Conservation (phyloP, 2,797 vertebrate species). For the Clarias fuscus region DNA sequence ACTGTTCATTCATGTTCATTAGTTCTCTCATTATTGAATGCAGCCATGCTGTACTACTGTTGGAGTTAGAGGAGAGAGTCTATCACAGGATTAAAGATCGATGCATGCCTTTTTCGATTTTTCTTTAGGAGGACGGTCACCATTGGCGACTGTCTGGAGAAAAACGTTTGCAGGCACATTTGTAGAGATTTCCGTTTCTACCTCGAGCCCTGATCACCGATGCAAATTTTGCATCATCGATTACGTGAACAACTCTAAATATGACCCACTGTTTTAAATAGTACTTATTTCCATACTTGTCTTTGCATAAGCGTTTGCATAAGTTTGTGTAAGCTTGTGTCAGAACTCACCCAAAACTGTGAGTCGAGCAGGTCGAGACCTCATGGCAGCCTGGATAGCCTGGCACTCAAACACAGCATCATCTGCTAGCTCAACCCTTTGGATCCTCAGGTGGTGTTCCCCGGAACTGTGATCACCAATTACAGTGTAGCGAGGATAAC, state of each 20-base stretch:
- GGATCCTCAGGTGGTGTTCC: slow-evolving; percentile 92
- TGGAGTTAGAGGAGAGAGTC: too few species aligned
- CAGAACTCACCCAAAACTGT: slow-evolving; percentile 89
- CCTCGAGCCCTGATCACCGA: background rate
- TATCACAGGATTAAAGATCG: too few species aligned
- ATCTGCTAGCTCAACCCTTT: slow-evolving; percentile 91
- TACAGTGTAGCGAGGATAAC: slow-evolving; percentile 95
- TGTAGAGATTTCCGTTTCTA: too few species aligned
- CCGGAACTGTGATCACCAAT: slow-evolving; percentile 91
- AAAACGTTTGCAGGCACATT: too few species aligned
- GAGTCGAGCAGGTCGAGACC: slow-evolving; percentile 91
- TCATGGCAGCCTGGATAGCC: slow-evolving; percentile 93
- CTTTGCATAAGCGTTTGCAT: background rate
- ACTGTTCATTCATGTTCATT: too few species aligned
- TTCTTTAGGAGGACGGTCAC: too few species aligned
- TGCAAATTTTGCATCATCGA: background rate
- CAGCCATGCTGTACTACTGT: too few species aligned
- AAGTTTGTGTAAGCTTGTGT: background rate
- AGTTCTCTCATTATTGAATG: too few species aligned
- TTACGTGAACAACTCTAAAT: background rate
- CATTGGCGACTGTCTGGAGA: too few species aligned
- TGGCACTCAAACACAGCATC: slow-evolving; percentile 97
- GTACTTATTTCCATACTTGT: background rate
- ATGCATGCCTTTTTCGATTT: too few species aligned
- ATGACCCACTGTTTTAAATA: too few species aligned